These are phyloP conservation scores for Scartelaos histophorus DNA, from an alignment of 2,113 vertebrate genomes.

Conservation along the genomic window DNA sequence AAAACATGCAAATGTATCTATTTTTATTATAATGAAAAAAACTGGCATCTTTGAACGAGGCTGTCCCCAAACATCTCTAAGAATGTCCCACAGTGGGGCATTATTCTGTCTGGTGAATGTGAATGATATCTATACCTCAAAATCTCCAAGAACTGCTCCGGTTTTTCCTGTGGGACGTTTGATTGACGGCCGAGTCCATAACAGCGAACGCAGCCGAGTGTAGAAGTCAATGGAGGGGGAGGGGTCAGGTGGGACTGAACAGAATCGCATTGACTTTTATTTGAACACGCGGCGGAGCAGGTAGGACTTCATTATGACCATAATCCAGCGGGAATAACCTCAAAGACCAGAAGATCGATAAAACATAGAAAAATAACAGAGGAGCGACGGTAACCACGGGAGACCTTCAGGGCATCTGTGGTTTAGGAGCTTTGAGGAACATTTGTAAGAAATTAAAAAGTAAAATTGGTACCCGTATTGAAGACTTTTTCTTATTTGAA, in stretches of 20 bases:
- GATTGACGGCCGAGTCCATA: conserved; percentile 46
- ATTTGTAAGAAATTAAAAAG: no score
- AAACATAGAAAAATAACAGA: conserved; percentile 40
- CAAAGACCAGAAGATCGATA: conserved; percentile 43
- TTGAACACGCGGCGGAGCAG: conserved; percentile 7
- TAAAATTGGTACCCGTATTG: no score
- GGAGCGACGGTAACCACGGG: conserved; percentile 10
- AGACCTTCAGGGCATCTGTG: conserved; percentile 26
- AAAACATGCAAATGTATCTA: no score
- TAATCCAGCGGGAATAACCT: conserved; percentile 39
- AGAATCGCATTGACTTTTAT: background rate
- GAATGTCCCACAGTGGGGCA: background rate
- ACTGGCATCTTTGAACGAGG: no score
- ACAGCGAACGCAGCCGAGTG: conserved; percentile 9
- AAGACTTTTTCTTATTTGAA: no score
- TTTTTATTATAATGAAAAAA: no score
- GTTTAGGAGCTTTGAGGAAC: conserved; percentile 12
- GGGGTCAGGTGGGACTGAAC: conserved; percentile 5
- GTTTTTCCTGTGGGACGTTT: conserved; percentile 22
- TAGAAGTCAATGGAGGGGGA: background rate
- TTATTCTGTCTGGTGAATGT: background rate
- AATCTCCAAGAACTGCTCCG: background rate
- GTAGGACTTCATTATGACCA: conserved; percentile 20
- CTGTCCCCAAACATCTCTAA: background rate
- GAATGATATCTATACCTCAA: conserved; percentile 11